A percentile compares a stretch with the other conserved stretches of the same genome.
These are phyloP conservation scores for Myotis lucifugus DNA, from an alignment of 2,113 vertebrate species.

Conservation along the genomic window DNA sequence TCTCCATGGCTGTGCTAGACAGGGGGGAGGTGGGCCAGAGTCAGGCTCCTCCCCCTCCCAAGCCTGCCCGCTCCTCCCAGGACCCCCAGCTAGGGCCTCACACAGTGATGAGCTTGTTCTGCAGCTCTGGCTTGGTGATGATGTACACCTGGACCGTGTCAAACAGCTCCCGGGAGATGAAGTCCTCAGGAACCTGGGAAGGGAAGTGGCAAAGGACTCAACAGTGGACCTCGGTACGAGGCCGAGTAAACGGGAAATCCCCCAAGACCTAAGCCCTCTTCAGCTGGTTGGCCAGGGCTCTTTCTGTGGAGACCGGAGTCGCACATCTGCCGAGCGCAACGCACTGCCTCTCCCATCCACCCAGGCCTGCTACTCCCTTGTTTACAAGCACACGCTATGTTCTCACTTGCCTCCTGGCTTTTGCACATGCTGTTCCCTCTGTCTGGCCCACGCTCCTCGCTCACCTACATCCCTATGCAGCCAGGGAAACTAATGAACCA, in stretches of 20 bases:
- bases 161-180: constrained; percentile 98
- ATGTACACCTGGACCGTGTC: constrained; percentile 99
- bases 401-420: background rate
- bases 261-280: background rate
- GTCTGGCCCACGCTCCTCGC: background rate
- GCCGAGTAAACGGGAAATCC: background rate
- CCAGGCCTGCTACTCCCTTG: background rate
- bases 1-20: constrained; percentile 96
- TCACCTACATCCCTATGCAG: background rate
- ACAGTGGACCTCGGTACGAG: background rate
- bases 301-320: no score
- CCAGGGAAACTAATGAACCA: background rate
- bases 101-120: constrained; percentile 99
- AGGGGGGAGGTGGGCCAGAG: background rate
- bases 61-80: accelerated
- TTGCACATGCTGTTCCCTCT: background rate
- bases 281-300: background rate
- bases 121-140: constrained; percentile 98
- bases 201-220: background rate
- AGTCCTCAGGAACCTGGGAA: constrained; percentile 96
- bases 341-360: background rate
- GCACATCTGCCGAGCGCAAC: no score
- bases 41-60: background rate
- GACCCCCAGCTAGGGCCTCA: constrained; percentile 82
- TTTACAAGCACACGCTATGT: background rate